Conservation (phyloP, 2,797 vertebrate genomes). For the Anisognathus igniventris region DNA sequence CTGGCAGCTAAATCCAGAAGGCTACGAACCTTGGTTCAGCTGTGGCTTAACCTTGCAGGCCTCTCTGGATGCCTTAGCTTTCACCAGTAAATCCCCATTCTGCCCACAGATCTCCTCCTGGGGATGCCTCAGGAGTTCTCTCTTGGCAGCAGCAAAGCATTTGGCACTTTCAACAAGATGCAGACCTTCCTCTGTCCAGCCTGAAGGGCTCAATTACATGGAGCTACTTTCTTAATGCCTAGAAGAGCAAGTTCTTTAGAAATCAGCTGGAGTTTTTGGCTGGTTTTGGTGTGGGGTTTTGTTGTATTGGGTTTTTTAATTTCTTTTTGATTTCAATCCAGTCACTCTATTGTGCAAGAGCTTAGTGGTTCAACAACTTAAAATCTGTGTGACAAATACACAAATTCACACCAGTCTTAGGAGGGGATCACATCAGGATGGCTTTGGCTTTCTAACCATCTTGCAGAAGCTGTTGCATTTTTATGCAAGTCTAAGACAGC, state of each 20-base stretch:
- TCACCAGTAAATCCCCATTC: not conserved
- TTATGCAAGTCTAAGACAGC: not conserved
- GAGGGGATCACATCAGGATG: not conserved
- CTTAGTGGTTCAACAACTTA: not conserved
- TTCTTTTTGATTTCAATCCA: not conserved
- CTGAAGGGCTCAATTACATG: not conserved
- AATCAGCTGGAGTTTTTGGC: not conserved
- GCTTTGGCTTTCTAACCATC: not conserved
- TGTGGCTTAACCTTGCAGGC: not conserved
- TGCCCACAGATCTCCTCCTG: not conserved
- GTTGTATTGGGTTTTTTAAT: not conserved
- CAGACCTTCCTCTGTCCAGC: not conserved
- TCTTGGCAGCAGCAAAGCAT: not conserved
- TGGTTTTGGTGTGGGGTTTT: not conserved
- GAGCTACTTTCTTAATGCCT: not conserved
- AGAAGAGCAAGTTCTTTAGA: not conserved
- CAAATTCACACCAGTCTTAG: not conserved
- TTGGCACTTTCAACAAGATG: not conserved
- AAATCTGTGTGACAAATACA: not conserved
- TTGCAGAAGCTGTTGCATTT: not conserved
- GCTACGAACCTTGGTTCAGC: not conserved
- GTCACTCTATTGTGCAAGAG: not conserved
- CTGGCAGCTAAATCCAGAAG: not conserved
- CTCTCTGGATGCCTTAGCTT: not conserved
- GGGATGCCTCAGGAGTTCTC: not conserved